Percentiles rank a stretch among this genome's conserved stretches.
phyloP scores from a whole-genome alignment of 2,888 invertebrate species.

The Saturnia japonica region DNA sequence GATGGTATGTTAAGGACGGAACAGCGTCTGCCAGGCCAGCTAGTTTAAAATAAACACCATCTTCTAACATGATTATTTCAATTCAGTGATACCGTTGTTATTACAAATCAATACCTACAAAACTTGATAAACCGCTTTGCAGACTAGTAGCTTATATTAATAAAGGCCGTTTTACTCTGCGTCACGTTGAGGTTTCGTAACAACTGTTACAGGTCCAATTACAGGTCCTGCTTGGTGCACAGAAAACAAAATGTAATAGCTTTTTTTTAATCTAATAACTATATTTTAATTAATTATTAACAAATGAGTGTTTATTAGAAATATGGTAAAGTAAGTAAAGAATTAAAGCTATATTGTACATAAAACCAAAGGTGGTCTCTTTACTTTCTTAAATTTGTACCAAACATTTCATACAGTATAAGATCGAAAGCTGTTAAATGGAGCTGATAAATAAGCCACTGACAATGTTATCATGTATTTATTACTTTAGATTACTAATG shows the following conservation, averaged over 20 bases:
- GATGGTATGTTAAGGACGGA: too few relatives aligned
- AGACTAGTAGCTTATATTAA: slow-evolving; percentile 58
- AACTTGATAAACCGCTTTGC: slow-evolving; percentile 47
- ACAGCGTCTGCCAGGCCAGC: too few relatives aligned
- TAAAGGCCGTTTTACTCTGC: slow-evolving; percentile 47
- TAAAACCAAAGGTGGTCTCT: background rate
- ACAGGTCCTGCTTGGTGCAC: slow-evolving; percentile 49
- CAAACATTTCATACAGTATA: background rate
- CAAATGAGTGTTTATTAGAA: background rate
- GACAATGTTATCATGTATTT: too few relatives aligned
- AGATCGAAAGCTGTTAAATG: background rate
- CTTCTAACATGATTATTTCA: too few relatives aligned
- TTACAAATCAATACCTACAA: slow-evolving; percentile 27
- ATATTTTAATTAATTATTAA: background rate
- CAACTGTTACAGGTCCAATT: slow-evolving; percentile 62
- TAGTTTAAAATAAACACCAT: too few relatives aligned
- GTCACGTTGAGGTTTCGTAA: slow-evolving; percentile 52
- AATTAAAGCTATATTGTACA: too few relatives aligned
- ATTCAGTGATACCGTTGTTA: slow-evolving; percentile 34
- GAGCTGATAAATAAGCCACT: background rate
- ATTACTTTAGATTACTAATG: too few relatives aligned
- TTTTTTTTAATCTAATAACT: background rate
- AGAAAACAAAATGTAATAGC: background rate
- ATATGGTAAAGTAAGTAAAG: too few relatives aligned
- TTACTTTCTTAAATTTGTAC: background rate